Base-by-base conservation (phyloP, 2,888 invertebrate species). In the Apomyelois bistriatella region DNA sequence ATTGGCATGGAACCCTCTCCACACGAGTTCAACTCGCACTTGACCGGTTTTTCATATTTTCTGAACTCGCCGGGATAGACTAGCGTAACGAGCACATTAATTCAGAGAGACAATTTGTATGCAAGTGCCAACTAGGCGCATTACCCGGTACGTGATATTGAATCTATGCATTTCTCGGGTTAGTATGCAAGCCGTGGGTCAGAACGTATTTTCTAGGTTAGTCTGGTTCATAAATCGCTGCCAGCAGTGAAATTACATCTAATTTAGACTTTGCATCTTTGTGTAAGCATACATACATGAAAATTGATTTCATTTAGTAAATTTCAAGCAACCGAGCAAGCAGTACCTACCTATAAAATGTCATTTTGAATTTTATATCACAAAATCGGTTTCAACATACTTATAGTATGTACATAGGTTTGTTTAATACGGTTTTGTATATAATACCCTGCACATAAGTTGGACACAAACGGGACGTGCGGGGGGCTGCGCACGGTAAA, bases 171-270 rank as follows among this genome's bases (percentile, higher is more conserved):
- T 36, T 50, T 48, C 38, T 32, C 37, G 9, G 41, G 41, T 58
- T 59, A 57, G 48, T 59, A 59, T 61, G 58, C 57, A 50, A 42
- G 36, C 15, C 13, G 52, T 42, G 50, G 40, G 9, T 49, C 46
- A 52, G 35, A 48, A 37, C 48, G 41, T 46, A 53, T 37, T 55
- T 32, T 38, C 42, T 17, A 37, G 32, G 32, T 49, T 49, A 28
- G 40, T 56, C 53, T 56, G 49, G 12, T 32, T n/a, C 16, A 32
- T 30, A 38, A 40, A 13, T 4, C 22, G 22, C 28, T 16, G 13
- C 28, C 28, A 15, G 46, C 8, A 7, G 28, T 43, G 6, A 15
- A 46, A 5, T 10, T 40, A 40, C 6, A 16, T 3, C 15, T 13
- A 13, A 13, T 38, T 38, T 38, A 13, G 37, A 6, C 13, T 38